Evolutionary conservation across 1,140 invertebrate genomes (phyloP).

Genomic region (Lanistes nyassanus): DNA sequence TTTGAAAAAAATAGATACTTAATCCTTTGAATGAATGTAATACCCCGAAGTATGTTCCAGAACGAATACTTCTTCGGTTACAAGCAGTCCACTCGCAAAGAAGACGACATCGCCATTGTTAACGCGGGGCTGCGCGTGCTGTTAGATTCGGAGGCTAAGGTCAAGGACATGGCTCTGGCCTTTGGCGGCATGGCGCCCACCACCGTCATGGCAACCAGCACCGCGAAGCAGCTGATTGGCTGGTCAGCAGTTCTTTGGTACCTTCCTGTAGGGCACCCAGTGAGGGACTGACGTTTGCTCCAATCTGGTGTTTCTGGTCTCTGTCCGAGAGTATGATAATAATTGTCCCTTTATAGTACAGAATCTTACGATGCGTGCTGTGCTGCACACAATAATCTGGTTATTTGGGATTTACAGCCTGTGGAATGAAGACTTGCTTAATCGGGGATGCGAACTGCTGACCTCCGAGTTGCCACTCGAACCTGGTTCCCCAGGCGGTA

Average conservation of each 20-base stretch:
- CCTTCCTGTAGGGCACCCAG: no score
- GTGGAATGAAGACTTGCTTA: conserved; percentile 81
- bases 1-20: background rate
- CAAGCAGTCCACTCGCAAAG: conserved; percentile 90
- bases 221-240: conserved; percentile 74
- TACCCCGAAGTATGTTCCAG: conserved; percentile 48
- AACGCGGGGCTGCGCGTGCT: conserved; percentile 73
- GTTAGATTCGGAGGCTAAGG: conserved; percentile 67
- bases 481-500: conserved; percentile 87
- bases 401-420: conserved; percentile 59
- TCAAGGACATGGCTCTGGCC: conserved; percentile 76
- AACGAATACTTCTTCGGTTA: conserved; percentile 83
- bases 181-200: conserved; percentile 94
- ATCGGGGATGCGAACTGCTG: conserved; percentile 74
- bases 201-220: conserved; percentile 79
- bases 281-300: background rate
- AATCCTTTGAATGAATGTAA: background rate
- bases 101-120: conserved; percentile 96
- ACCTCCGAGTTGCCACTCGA: conserved; percentile 81
- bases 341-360: background rate
- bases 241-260: conserved; percentile 62
- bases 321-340: background rate
- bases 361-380: no score
- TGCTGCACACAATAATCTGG: no score
- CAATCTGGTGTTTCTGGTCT: background rate